These are phyloP conservation scores for Condylura cristata DNA, from an alignment of 2,113 vertebrate species.

Conservation along the genomic window DNA sequence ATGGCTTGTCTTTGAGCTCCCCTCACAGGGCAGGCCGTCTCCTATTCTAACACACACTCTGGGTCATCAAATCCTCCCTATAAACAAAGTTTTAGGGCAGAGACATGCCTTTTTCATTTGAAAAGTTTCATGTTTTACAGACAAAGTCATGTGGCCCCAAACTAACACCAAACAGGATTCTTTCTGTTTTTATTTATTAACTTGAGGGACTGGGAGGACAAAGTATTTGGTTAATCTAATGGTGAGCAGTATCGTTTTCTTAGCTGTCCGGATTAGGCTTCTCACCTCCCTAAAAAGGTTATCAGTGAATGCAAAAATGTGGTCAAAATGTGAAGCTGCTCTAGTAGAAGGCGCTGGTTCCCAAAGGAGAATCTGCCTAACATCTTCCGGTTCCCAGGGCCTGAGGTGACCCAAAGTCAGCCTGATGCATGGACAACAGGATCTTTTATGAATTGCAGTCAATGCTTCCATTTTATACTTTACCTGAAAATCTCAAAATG, in stretches of 20 bases:
- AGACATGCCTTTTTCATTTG: not conserved
- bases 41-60: not conserved
- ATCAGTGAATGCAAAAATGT: not conserved
- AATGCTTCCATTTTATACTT: not conserved
- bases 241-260: not conserved
- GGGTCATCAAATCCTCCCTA: not conserved
- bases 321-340: not conserved
- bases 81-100: not conserved
- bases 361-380: not conserved
- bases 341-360: not conserved
- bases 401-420: not conserved
- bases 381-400: not conserved
- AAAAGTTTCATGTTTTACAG: not conserved
- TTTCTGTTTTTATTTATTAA: not conserved
- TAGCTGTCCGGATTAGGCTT: not conserved
- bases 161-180: not conserved
- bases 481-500: not conserved
- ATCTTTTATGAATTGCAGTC: not conserved
- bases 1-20: accelerated
- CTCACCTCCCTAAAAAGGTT: not conserved
- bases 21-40: not conserved
- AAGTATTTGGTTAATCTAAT: not conserved
- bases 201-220: not conserved
- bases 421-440: not conserved
- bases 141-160: not conserved